Percentiles rank a stretch among this genome's conserved stretches.
Evolutionary conservation across 2,888 invertebrate genomes (phyloP).

Genomic region (Cheilosia impressa): DNA sequence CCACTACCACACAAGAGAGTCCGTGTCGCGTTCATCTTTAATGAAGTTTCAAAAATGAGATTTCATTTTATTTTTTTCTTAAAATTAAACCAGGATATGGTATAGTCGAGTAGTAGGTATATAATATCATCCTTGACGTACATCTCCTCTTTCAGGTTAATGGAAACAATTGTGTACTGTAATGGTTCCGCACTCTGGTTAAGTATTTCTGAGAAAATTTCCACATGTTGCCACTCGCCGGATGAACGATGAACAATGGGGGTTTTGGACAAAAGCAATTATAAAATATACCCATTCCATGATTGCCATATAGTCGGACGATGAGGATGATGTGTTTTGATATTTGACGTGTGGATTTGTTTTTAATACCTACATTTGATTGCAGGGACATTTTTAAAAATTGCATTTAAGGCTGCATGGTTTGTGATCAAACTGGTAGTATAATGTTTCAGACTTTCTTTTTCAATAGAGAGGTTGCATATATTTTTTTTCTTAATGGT

Average conservation of each 20-base stretch:
- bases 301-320: neutral
- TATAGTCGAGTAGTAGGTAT: neutral
- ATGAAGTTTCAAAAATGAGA: conserved; percentile 52
- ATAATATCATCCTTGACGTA: conserved; percentile 50
- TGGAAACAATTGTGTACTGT: conserved; percentile 71
- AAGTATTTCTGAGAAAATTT: conserved; percentile 68
- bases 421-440: no score
- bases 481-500: no score
- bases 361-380: conserved; percentile 8
- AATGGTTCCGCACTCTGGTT: conserved; percentile 56
- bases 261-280: conserved; percentile 67
- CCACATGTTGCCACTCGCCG: conserved; percentile 55
- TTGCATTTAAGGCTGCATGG: neutral
- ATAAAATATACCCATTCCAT: conserved; percentile 55
- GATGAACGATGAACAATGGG: conserved; percentile 28
- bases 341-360: conserved; percentile 1
- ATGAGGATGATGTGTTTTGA: conserved; percentile 8
- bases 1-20: conserved; percentile 10
- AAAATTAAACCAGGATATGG: conserved; percentile 47
- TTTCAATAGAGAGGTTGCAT: no score
- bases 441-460: no score
- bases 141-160: conserved; percentile 65
- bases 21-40: conserved; percentile 55
- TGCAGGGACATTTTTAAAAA: neutral
- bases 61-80: neutral